These are phyloP conservation scores for Eolophus roseicapilla DNA, from an alignment of 2,113 vertebrate species.

Conservation along the genomic window DNA sequence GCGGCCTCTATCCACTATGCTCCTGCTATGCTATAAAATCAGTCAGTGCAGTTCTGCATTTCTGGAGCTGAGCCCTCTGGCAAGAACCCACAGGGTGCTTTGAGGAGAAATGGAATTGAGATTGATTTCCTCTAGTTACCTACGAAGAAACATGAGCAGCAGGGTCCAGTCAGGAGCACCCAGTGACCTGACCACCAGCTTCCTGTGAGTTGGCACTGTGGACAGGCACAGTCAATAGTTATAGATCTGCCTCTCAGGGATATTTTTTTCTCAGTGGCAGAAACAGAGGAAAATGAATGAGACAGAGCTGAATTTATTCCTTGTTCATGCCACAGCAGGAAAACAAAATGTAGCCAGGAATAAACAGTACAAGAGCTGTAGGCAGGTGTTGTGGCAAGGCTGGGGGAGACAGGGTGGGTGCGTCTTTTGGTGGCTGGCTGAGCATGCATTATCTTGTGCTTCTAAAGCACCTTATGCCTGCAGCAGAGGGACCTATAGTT, in stretches of 20 bases:
- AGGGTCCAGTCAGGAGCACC: not conserved
- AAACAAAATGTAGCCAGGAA: not conserved
- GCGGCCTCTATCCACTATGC: not conserved
- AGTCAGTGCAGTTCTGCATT: not conserved
- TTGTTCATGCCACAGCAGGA: not conserved
- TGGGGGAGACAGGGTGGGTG: not conserved
- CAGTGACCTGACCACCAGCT: not conserved
- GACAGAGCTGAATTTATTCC: not conserved
- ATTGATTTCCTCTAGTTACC: not conserved
- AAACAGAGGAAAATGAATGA: not conserved
- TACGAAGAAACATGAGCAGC: not conserved
- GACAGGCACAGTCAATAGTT: not conserved
- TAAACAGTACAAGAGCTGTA: not conserved
- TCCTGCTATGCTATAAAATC: not conserved
- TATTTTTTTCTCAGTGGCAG: not conserved
- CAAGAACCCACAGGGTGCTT: not conserved
- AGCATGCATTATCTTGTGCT: not conserved
- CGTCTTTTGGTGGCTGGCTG: not conserved
- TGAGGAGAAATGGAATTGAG: not conserved
- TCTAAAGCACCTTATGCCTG: not conserved
- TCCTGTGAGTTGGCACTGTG: not conserved
- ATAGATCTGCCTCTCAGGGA: not conserved
- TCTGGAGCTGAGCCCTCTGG: not conserved
- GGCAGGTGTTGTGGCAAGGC: not conserved
- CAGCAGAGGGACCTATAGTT: not conserved